Evolutionary conservation across 2,797 vertebrate species (phyloP), one percentile per base, ranked within the genome.

Genomic region (Premnoplex brunnescens): DNA sequence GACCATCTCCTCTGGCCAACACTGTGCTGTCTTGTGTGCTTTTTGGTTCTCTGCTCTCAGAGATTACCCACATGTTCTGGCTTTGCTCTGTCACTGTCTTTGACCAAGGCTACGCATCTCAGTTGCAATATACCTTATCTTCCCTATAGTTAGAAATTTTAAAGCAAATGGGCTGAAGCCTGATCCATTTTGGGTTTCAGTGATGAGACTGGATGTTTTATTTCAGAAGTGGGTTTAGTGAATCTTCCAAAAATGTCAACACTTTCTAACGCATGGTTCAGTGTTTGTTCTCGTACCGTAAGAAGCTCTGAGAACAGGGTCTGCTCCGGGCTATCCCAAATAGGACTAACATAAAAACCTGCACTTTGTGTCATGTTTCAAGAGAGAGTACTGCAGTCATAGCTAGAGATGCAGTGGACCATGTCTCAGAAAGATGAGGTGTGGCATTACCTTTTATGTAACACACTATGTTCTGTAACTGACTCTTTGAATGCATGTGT

Each of bases 401-500:
- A 91, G 83, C 48, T 76, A 66, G 79, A 91, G 77, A 92, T 60
- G 60, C 80, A 89, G 46, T 77, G 88, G 74, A 90, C 83, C 95
- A 55, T 94, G 37, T 74, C 67, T 87, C 27, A 64, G 71, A 44
- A 95, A 82, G 89, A 95, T 77, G 67, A 93, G 94, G 87, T 87
- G 83, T 91, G 91, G 71, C 83, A 71, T 88, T 86, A 18, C 7
- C 0, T 86, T 93, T 94, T 97, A 91, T 72, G 37, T 95, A 95
- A 93, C 66, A 46, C 48, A 9, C 67, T 49, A 28, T 85, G 73
- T 68, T 84, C 67, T 77, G 37, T 86, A 86, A 78, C 46, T 72
- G 49, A 30, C 58, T 83, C 44, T 89, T 95, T 43, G 58, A 54
- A 58, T 59, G 39, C 49, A 26, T 30, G 23, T 71, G 28, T 63